phyloP scores from a whole-genome alignment of 2,113 vertebrate species.

The Calidris pygmaea region DNA sequence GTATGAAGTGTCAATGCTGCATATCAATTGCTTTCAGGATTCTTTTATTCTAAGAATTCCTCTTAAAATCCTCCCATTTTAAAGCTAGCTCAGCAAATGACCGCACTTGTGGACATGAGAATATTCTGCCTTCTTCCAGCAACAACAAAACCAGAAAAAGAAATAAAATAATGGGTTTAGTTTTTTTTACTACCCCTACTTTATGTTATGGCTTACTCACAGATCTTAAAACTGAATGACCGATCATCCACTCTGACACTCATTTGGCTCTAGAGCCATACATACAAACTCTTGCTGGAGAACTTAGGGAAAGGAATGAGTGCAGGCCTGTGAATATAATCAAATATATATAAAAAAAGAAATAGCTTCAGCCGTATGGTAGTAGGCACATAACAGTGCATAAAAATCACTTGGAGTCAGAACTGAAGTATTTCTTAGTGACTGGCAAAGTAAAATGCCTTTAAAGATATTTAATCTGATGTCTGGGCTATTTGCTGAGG shows the following conservation, averaged over 20 bases:
- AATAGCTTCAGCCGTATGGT: neutral
- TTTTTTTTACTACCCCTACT: neutral
- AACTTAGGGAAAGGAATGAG: neutral
- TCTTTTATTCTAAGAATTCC: neutral
- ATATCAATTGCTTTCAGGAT: neutral
- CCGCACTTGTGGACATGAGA: neutral
- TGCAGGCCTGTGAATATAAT: neutral
- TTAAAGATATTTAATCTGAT: neutral
- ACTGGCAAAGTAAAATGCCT: neutral
- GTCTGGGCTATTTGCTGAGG: neutral
- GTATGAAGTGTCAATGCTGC: neutral
- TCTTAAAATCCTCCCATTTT: neutral
- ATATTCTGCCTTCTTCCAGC: neutral
- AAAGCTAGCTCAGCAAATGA: neutral
- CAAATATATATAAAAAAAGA: neutral
- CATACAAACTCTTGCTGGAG: neutral
- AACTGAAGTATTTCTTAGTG: neutral
- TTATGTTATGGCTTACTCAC: neutral
- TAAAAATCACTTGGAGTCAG: neutral
- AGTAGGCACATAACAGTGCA: neutral
- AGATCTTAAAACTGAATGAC: neutral
- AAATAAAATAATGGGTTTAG: neutral
- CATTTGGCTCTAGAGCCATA: neutral
- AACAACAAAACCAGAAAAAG: neutral
- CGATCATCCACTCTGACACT: neutral